These are phyloP conservation scores for Hylaeus anthracinus DNA, from an alignment of 1,140 invertebrate genomes.

Conservation along the genomic window DNA sequence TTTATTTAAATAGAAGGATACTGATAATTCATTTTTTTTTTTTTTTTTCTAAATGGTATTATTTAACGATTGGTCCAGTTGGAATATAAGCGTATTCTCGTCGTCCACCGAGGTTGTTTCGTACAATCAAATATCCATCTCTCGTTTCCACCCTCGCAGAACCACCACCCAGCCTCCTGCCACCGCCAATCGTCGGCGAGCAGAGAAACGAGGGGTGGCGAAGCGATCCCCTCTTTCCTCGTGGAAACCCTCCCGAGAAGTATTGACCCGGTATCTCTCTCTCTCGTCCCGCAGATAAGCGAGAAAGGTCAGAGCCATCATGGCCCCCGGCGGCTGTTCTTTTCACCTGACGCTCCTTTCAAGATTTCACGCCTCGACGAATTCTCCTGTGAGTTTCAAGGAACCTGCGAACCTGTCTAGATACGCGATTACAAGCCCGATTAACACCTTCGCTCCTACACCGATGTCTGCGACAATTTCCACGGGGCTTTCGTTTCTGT, in stretches of 20 bases:
- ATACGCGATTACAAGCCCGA: not conserved
- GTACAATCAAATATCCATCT: slow-evolving; percentile 45
- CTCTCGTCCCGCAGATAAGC: slow-evolving; percentile 57
- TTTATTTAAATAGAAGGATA: too few relatives aligned
- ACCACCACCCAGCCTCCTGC: slow-evolving; percentile 38
- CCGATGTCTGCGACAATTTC: too few relatives aligned
- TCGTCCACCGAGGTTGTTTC: slow-evolving; percentile 15
- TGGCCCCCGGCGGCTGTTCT: slow-evolving; percentile 59
- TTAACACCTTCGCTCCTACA: too few relatives aligned
- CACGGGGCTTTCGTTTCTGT: too few relatives aligned
- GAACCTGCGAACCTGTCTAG: too few relatives aligned
- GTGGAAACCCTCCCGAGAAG: slow-evolving; percentile 53
- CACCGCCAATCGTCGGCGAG: slow-evolving; percentile 60
- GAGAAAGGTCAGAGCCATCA: slow-evolving; percentile 64
- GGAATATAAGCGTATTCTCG: not conserved
- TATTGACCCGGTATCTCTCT: slow-evolving; percentile 62
- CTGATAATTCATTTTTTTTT: too few relatives aligned
- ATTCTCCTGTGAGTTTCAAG: not conserved
- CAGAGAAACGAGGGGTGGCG: slow-evolving; percentile 51
- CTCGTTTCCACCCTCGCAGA: slow-evolving; percentile 38
- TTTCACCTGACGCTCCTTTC: slow-evolving; percentile 39
- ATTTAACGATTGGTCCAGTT: slow-evolving; percentile 4
- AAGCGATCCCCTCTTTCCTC: slow-evolving; percentile 53
- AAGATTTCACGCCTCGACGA: slow-evolving; percentile 10
- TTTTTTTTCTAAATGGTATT: not conserved